Evolutionary conservation across 2,113 vertebrate genomes (phyloP).

Genomic region (Pimephales promelas): DNA sequence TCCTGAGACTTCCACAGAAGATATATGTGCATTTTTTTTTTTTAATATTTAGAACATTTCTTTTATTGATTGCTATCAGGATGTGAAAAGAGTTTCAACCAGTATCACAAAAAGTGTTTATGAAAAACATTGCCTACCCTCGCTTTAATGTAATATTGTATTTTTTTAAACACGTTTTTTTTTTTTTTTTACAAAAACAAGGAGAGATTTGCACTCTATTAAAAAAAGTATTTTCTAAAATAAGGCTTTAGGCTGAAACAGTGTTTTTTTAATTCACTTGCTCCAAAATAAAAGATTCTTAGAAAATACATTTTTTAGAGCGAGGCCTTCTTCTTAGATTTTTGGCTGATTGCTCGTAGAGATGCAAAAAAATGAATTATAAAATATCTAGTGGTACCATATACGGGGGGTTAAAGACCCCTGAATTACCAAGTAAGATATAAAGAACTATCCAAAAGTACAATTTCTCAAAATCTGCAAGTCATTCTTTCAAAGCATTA

Average conservation of each 20-base stretch:
- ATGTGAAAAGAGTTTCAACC: too few relatives aligned
- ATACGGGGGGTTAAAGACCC: too few relatives aligned
- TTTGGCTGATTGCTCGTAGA: neutral
- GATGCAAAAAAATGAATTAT: too few relatives aligned
- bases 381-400: too few relatives aligned
- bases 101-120: too few relatives aligned
- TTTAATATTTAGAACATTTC: too few relatives aligned
- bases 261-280: neutral
- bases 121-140: too few relatives aligned
- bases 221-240: too few relatives aligned
- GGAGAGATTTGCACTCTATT: neutral
- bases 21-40: too few relatives aligned
- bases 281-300: neutral
- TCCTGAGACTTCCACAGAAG: too few relatives aligned
- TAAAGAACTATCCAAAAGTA: neutral
- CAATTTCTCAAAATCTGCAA: neutral
- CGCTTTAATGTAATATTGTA: neutral
- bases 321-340: neutral
- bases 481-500: slow-evolving; percentile 24
- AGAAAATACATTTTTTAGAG: neutral
- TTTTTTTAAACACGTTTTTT: neutral
- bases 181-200: neutral
- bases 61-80: too few relatives aligned
- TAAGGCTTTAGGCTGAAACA: neutral
- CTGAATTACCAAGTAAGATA: too few relatives aligned